Percentiles rank a stretch among this genome's conserved stretches.
Conservation (phyloP, 1,140 invertebrate species). For the Bombyx mandarina region DNA sequence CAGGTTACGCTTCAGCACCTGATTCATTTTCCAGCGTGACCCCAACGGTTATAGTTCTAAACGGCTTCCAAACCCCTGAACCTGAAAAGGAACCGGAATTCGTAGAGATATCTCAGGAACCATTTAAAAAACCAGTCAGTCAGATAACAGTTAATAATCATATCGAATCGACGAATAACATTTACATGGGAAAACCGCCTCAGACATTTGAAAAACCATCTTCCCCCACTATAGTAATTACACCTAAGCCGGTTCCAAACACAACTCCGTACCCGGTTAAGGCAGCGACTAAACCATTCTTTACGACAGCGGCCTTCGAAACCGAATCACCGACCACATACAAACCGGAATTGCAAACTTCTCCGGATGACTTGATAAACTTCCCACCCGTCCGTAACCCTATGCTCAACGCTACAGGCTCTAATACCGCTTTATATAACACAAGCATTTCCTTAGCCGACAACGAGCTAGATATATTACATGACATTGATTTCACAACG, state of each 20-base stretch:
- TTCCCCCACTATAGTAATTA: constrained; percentile 72
- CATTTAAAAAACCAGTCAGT: constrained; percentile 64
- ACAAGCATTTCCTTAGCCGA: constrained; percentile 70
- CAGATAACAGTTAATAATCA: constrained; percentile 73
- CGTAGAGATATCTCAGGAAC: constrained; percentile 63
- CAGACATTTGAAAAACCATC: constrained; percentile 54
- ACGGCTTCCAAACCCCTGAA: constrained; percentile 53
- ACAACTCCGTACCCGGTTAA: constrained; percentile 53
- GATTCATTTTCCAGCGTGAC: constrained; percentile 73
- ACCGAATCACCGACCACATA: constrained; percentile 47
- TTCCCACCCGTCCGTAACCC: constrained; percentile 89
- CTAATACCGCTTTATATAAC: constrained; percentile 70
- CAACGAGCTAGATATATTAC: constrained; percentile 53
- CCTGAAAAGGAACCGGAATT: constrained; percentile 55
- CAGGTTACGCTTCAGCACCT: constrained; percentile 37
- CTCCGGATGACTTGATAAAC: constrained; percentile 80
- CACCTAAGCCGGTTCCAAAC: constrained; percentile 73
- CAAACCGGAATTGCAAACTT: constrained; percentile 71
- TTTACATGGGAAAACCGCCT: constrained; percentile 61
- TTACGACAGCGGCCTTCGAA: constrained; percentile 31
- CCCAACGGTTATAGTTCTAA: constrained; percentile 81
- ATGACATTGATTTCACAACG: constrained; percentile 78
- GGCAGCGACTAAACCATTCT: constrained; percentile 26
- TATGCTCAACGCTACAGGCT: constrained; percentile 78
- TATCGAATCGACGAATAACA: constrained; percentile 71